Percentiles rank a stretch among this genome's conserved stretches.
Evolutionary conservation across 1,140 invertebrate genomes (phyloP).

Genomic region (Gonioctena quinquepunctata): DNA sequence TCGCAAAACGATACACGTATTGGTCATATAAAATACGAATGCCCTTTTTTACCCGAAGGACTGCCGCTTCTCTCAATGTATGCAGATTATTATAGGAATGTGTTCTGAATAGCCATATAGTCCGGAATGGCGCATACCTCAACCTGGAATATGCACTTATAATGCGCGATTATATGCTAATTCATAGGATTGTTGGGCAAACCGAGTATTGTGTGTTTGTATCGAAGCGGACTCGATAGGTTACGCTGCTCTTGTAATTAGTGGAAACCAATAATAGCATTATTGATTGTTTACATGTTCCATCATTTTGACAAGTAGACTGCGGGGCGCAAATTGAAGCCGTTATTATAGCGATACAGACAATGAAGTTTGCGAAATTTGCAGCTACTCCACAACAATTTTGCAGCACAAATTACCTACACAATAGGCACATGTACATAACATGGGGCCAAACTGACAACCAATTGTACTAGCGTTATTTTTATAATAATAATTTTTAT

Average conservation of each 20-base stretch:
- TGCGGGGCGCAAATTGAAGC: too few species aligned
- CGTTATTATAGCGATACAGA: too few species aligned
- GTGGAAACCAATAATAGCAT: too few species aligned
- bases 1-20: conserved; percentile 18
- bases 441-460: too few species aligned
- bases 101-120: conserved; percentile 16
- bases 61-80: conserved; percentile 14
- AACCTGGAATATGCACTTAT: conserved; percentile 11
- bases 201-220: neutral
- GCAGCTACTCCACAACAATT: too few species aligned
- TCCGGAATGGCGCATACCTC: conserved; percentile 2
- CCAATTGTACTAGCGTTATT: too few species aligned
- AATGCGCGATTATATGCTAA: conserved; percentile 18
- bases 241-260: neutral
- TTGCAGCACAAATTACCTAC: too few species aligned
- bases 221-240: neutral
- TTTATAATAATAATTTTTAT: too few species aligned
- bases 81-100: conserved; percentile 14
- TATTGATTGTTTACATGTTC: too few species aligned
- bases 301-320: too few species aligned
- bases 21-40: conserved; percentile 13
- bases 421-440: too few species aligned
- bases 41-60: conserved; percentile 2
- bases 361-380: too few species aligned
- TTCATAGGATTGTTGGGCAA: conserved; percentile 3